Evolutionary conservation across 2,113 vertebrate species (phyloP), one percentile per base, ranked within the genome.

Genomic region (Myrmecophaga tridactyla): DNA sequence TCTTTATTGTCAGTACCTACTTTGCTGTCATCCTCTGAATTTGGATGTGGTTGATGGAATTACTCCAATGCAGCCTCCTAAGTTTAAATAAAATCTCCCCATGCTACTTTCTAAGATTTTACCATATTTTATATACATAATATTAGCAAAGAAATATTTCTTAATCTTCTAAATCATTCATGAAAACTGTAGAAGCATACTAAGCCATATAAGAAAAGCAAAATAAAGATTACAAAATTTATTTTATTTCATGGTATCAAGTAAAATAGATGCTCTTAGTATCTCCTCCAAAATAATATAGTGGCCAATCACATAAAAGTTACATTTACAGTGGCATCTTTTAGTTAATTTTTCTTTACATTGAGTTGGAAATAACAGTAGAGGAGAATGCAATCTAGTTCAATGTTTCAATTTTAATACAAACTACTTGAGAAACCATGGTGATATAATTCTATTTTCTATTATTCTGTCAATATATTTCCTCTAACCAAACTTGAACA

Each of bases 1-100:
- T 95, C 88, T 97, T 97, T 96, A 92, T 88, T 98, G 92, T 96
- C 89, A 96, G 51, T 92, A 27, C 78, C 94, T 96, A 80, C 94
- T 90, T 94, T 96, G 46, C 94, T 95, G 36, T 94, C 77, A 94
- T 95, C 78, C 86, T 56, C 29, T 97, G 90, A 94, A 97, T 98
- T 97, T 96, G 81, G 86, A 97, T 93, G 87, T 17, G 41, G 76
- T 41, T 93, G 86, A 86, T 88, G 53, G 94, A 97, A 94, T 95
- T 97, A 93, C 90, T 78, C 60, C 53, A 94, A 6, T 80, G 27
- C 58, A 86, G 76, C 84, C 34, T 69, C 6, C 31, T 29, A 46
- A 31, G 14, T 75, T 46, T 29, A 31, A n/a, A 23, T 17, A 58
- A 94, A 72, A 39, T 80, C 31, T 46, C 75, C 81, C 82, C 58